Evolutionary conservation across 1,140 invertebrate species (phyloP), one percentile per base, ranked within the genome.

Genomic region (Drosophila takahashii): DNA sequence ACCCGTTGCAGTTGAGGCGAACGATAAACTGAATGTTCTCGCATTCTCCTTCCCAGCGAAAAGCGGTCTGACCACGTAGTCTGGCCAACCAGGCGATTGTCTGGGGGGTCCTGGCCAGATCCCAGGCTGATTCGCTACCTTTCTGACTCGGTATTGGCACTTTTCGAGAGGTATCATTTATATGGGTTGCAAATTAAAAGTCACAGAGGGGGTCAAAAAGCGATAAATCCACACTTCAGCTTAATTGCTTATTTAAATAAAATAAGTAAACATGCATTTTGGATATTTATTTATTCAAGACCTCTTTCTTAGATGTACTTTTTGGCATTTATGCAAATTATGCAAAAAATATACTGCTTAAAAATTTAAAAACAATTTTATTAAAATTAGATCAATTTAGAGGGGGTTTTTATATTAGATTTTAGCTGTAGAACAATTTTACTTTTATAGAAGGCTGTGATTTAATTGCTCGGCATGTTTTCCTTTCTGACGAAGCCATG

Each of bases 1-100:
- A 93, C 94, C 50, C 95, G 94, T 6, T 93, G 94, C 44, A 95
- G 37, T 60, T 7, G 27, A 51, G 41, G 54, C 45, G 39, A 56
- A 42, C 64, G 73, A 77, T 77, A 77, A 84, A 73, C 61, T 57
- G 45, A 75, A 79, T 67, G 72, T 65, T 67, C 70, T 65, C 81
- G 53, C 62, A 85, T 77, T 71, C 60, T 64, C 50, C 47, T 52
- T 41, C 27, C 56, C 27, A 54, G 34, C 50, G 62, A 56, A 70
- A 70, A 70, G 66, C 36, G 76, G 81, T 81, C 69, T 59, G 62
- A 45, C 56, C n/a, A n/a, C n/a, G n/a, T 41, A 9, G 36, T 51
- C 50, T 44, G 32, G 7, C 39, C 59, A n/a, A 16, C 36, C 36
- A 39, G 44, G 22, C 16, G 60, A 29, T 48, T 29, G 39, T 69